Conservation (phyloP, 2,113 vertebrate species). For the Lichenostomus cassidix region DNA sequence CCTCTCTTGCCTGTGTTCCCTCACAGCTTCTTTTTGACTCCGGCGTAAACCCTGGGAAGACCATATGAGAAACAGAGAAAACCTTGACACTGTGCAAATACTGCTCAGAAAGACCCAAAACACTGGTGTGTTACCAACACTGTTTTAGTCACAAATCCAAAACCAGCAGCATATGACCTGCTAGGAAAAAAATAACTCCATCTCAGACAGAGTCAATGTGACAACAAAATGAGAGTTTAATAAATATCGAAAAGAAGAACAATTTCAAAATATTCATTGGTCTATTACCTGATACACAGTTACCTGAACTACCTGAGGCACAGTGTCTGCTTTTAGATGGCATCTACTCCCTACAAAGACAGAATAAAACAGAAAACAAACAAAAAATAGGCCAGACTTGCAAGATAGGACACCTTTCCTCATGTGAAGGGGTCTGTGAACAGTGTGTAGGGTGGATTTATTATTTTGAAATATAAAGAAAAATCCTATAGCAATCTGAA, state of each 20-base stretch:
- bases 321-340: background rate
- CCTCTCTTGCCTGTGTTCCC: background rate
- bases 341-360: background rate
- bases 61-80: background rate
- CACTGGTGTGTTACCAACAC: background rate
- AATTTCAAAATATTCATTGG: background rate
- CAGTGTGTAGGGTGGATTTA: background rate
- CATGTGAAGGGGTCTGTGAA: background rate
- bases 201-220: background rate
- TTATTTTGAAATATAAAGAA: background rate
- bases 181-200: background rate
- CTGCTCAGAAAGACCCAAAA: background rate
- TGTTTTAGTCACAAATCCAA: background rate
- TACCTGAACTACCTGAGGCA: background rate
- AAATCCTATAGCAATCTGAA: background rate
- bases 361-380: background rate
- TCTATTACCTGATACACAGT: background rate
- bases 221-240: background rate
- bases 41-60: rapidly evolving
- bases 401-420: background rate
- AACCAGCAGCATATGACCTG: background rate
- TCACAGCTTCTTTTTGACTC: background rate
- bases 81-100: background rate
- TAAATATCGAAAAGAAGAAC: background rate
- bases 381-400: background rate